Base-by-base conservation (phyloP, 1,140 invertebrate species). In the Hyles euphorbiae region DNA sequence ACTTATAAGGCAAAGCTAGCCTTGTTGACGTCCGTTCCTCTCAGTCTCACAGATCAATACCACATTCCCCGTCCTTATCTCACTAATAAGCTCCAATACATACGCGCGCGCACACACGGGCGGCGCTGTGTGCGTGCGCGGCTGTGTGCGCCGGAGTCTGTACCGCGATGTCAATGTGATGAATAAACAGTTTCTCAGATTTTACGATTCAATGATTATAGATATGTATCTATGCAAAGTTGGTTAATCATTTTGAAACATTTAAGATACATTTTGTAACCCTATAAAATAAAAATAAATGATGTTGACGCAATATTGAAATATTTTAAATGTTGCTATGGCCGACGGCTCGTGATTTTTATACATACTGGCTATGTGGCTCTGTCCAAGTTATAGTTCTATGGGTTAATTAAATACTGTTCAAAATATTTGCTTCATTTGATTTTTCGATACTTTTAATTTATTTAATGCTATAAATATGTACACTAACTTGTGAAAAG, bases 131-230 rank as follows among this genome's bases (percentile, higher is more conserved):
- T 65, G 55, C 50, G 51, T 54, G 54, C 66, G 5, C 66, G 45
- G 57, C 50, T 74, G 60, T 80, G 68, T 72, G 67, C 63, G 61
- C 67, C 22, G 22, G 22, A 22, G 36, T 8, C 36, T 5, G 36
- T 40, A 47, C 60, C 58, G 68, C 61, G 63, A 72, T 83, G 77
- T 85, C 82, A 80, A 82, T 83, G 78, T 80, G 80, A 82, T 82
- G 83, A 86, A 87, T 88, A 83, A 83, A 86, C 78, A 83, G 85
- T 86, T 85, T 88, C 83, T 83, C 73, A 77, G 78, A 86, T 86
- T 88, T 88, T 85, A 85, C 81, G 83, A 81, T 74, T 83, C 80
- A 85, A 88, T 83, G 83, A 81, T 83, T 76, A 80, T 74, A 79
- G 78, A 85, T 84, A 80, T 58, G 63, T 81, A 84, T 84, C 77